Base-by-base conservation (phyloP, 2,888 invertebrate genomes). In the Ennomos erosarius region DNA sequence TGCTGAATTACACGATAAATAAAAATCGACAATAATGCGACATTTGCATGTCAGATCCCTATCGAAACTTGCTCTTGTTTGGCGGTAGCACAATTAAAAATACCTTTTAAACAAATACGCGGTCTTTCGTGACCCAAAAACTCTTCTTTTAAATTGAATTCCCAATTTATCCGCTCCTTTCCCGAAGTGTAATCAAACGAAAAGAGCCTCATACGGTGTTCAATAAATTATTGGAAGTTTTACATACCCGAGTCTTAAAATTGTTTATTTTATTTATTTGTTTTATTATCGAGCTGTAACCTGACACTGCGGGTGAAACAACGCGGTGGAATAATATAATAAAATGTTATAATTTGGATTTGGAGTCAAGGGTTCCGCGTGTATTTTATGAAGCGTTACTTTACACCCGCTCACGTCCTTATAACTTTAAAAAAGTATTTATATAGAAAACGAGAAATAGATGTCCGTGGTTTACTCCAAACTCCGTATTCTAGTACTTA, bases 201-300 rank as follows among this genome's bases (percentile, higher is more conserved):
- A 51, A 51, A 55, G 49, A 11, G 47, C 54, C 49, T 35, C 49
- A 40, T 16, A 33, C 49, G 39, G 43, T 33, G 46, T 42, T 11
- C 55, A 50, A 62, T 66, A 66, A 66, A 66, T 66, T 57, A 61
- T 50, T 50, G 55, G 43, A 45, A 47, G 49, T 59, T 59, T 59
- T 56, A 62, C 61, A 62, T 53, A 50, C 59, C 43, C 57, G 51
- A 55, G 59, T 59, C 62, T 64, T 62, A 35, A 70, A 67, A 65
- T 64, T 64, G 60, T 60, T 55, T 64, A 61, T 59, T 59, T 68
- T 59, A 62, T 59, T 68, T 68, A 66, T 70, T 65, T 68, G 62
- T 64, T 68, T 59, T 54, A 54, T 50, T 46, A 40, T 65, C 55
- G 54, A 49, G 57, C 44, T 69, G 68, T 67, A 64, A 68, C 65